These are phyloP conservation scores for Lordiphosa stackelbergi DNA, from an alignment of 1,140 invertebrate genomes.

Conservation along the genomic window DNA sequence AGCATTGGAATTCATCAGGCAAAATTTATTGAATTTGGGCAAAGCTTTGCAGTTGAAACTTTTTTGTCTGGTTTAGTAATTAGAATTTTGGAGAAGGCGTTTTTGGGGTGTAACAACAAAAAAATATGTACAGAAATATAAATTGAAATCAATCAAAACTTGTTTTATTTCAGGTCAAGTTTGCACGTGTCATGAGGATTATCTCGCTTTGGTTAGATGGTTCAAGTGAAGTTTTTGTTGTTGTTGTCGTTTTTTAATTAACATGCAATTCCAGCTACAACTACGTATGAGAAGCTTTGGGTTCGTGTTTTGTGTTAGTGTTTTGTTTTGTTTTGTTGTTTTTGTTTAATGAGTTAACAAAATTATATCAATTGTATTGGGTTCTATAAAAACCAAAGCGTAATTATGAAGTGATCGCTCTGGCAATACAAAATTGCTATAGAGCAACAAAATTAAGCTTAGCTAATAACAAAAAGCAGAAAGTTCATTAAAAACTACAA, in stretches of 20 bases:
- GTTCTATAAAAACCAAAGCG: slow-evolving; percentile 31
- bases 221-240: slow-evolving; percentile 15
- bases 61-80: too few relatives aligned
- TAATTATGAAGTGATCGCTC: slow-evolving; percentile 56
- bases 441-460: slow-evolving; percentile 32
- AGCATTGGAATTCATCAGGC: slow-evolving; percentile 39
- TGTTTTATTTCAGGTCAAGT: not conserved
- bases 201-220: slow-evolving; percentile 8
- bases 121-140: slow-evolving; percentile 16
- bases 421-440: slow-evolving; percentile 8
- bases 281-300: slow-evolving; percentile 25
- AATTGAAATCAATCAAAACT: slow-evolving; percentile 1
- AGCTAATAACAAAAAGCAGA: slow-evolving; percentile 51
- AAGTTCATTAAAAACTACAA: slow-evolving; percentile 23
- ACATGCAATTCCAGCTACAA: slow-evolving; percentile 44
- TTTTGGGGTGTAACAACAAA: slow-evolving; percentile 22
- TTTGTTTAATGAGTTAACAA: slow-evolving; percentile 17
- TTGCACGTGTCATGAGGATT: slow-evolving; percentile 3
- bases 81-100: slow-evolving; percentile 24
- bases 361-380: slow-evolving; percentile 11
- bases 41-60: slow-evolving; percentile 2
- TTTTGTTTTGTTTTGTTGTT: slow-evolving; percentile 8
- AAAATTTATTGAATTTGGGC: slow-evolving; percentile 31
- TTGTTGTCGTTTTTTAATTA: slow-evolving; percentile 19
- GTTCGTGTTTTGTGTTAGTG: slow-evolving; percentile 31